Percentiles rank a stretch among this genome's conserved stretches.
Conservation (phyloP, 2,888 invertebrate species). For the Pherbina coryleti region DNA sequence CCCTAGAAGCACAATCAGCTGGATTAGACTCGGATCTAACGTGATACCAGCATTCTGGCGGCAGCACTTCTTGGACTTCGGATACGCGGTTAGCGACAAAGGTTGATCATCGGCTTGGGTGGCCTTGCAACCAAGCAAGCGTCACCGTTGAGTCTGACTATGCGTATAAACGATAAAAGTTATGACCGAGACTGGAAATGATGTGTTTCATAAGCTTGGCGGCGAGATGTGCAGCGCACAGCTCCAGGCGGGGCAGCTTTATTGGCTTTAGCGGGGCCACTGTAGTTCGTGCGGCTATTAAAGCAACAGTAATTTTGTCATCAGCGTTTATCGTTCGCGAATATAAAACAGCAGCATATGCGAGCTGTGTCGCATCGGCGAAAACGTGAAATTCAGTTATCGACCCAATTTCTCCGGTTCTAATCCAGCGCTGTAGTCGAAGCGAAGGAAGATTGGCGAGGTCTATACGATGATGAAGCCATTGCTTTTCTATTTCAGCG, state of each 20-base stretch:
- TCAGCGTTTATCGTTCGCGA: no score
- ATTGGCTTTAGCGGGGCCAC: no score
- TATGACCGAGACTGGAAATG: not conserved
- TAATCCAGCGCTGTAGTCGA: no score
- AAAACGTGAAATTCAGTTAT: not conserved
- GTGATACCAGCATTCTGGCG: slow-evolving; percentile 20
- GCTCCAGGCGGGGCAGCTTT: not conserved
- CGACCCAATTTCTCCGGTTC: not conserved
- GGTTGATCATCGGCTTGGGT: slow-evolving; percentile 9
- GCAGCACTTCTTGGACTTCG: slow-evolving; percentile 13
- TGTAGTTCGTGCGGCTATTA: no score
- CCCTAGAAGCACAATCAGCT: slow-evolving; percentile 30
- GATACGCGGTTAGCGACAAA: slow-evolving; percentile 25
- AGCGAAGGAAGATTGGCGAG: no score
- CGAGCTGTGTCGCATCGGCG: slow-evolving; percentile 6
- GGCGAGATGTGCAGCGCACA: not conserved
- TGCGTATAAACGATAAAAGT: not conserved
- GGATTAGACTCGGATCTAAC: slow-evolving; percentile 15
- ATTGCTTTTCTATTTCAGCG: no score
- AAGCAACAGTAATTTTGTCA: no score
- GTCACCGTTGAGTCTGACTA: slow-evolving; percentile 32
- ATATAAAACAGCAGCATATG: no score
- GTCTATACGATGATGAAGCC: no score
- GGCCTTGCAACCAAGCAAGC: slow-evolving; percentile 15
- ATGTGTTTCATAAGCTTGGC: no score